phyloP scores from a whole-genome alignment of 1,140 invertebrate genomes.

The Nasonia giraulti region DNA sequence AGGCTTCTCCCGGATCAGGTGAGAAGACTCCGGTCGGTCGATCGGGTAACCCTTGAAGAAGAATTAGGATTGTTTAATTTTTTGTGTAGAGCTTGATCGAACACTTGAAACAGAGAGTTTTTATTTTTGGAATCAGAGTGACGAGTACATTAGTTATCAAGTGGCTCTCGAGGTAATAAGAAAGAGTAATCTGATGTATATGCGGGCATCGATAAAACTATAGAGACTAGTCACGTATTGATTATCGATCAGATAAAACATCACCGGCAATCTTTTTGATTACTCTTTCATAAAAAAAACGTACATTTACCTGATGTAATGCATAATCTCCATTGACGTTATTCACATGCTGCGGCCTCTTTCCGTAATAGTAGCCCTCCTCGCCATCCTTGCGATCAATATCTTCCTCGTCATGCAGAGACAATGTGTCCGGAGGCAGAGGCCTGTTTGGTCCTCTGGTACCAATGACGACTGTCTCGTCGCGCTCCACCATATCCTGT shows the following conservation, averaged over 20 bases:
- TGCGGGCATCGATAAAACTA: no score
- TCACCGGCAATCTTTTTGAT: no score
- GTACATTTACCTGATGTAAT: slow-evolving; percentile 37
- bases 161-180: no score
- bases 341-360: slow-evolving; percentile 63
- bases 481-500: slow-evolving; percentile 71
- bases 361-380: slow-evolving; percentile 13
- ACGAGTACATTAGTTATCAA: no score
- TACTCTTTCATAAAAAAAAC: background rate
- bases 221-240: no score
- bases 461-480: slow-evolving; percentile 76
- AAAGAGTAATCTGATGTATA: no score
- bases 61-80: background rate
- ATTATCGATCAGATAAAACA: no score
- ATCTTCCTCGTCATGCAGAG: slow-evolving; percentile 62
- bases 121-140: no score
- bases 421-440: slow-evolving; percentile 74
- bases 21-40: slow-evolving; percentile 74
- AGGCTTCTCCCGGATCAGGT: slow-evolving; percentile 66
- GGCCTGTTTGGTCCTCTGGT: slow-evolving; percentile 75
- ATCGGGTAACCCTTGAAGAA: slow-evolving; percentile 72
- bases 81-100: no score
- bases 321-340: slow-evolving; percentile 59
- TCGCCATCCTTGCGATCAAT: slow-evolving; percentile 8
- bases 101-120: no score